A percentile compares a stretch with the other conserved stretches of the same genome.
These are phyloP conservation scores for Sipha maydis DNA, from an alignment of 2,888 invertebrate genomes.

Conservation along the genomic window DNA sequence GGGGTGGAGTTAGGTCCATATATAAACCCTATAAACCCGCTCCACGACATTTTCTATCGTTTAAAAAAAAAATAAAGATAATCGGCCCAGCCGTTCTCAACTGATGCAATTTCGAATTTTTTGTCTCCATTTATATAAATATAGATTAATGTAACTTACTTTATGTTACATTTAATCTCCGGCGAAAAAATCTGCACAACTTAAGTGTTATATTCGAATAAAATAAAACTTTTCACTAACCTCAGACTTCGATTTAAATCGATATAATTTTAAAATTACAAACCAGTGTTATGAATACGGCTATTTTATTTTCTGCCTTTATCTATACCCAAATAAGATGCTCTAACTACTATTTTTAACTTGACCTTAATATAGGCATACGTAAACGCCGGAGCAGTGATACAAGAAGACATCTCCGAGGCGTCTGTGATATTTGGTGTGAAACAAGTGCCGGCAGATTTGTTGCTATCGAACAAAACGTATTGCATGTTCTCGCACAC, in stretches of 20 bases:
- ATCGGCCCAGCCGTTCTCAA: too few species aligned
- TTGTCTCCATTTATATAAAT: too few species aligned
- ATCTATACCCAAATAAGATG: too few species aligned
- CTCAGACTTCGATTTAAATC: too few species aligned
- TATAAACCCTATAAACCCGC: too few species aligned
- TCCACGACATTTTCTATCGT: too few species aligned
- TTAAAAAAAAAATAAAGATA: too few species aligned
- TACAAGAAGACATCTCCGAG: slow-evolving; percentile 96
- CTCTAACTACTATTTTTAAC: not conserved
- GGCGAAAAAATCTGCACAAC: not conserved
- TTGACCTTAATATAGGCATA: slow-evolving; percentile 74
- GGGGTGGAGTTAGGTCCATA: too few species aligned
- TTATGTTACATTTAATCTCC: slow-evolving; percentile 11
- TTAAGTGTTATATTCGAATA: not conserved
- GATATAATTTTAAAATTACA: not conserved
- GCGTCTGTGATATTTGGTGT: slow-evolving; percentile 97
- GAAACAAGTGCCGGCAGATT: slow-evolving; percentile 89
- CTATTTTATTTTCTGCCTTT: not conserved
- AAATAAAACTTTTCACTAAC: too few species aligned
- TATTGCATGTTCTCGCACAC: slow-evolving; percentile 99
- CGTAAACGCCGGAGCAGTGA: slow-evolving; percentile 88
- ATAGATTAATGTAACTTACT: not conserved
- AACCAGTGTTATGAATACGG: not conserved
- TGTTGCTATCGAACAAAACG: slow-evolving; percentile 93
- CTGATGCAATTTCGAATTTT: too few species aligned